Evolutionary conservation across 2,888 invertebrate genomes (phyloP), one percentile per base, ranked within the genome.

Genomic region (Iselma pallidipennis): DNA sequence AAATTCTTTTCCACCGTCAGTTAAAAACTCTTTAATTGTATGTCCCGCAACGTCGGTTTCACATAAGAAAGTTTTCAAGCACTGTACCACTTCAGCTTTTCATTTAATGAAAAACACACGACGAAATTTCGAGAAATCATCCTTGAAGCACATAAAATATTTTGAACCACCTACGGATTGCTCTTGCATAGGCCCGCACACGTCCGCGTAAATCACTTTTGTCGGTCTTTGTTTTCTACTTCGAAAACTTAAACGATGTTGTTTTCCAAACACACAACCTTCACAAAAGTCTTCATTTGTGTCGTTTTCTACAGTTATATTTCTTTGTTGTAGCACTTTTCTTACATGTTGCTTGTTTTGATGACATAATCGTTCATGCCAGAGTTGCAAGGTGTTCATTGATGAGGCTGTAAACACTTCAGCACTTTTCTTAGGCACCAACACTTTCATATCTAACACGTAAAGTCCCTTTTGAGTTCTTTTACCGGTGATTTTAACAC

Each of bases 81-180:
- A 37, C 12, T 53, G 26, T 16, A n/a, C 23, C 25, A 63, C 59
- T 51, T 63, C 55, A 16, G 33, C 14, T 50, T 65, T 65, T 14
- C 23, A 61, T 63, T 70, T 70, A 12, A 75, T 45, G 55, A 74
- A 74, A 52, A 65, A 74, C 12, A 76, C 71, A n/a, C 62, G 33
- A 7, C 73, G 61, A 57, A 65, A 74, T 51, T 68, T 67, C 5
- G 70, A 63, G 42, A 66, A 73, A 56, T 75, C 71, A 58, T 74
- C 69, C 31, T 71, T 74, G 37, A 76, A 74, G n/a, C 59, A 63
- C 4, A 72, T 55, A 61, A 68, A 76, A 52, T 66, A 75, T 49
- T 63, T 61, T 5, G 71, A 52, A 14, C 71, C 74, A 9, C 71
- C 73, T 3, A 68, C n/a, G 0, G 73, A 74, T 49, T 59, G 52